Base-by-base conservation (phyloP, 2,797 vertebrate species). In the Epinephelus coioides region DNA sequence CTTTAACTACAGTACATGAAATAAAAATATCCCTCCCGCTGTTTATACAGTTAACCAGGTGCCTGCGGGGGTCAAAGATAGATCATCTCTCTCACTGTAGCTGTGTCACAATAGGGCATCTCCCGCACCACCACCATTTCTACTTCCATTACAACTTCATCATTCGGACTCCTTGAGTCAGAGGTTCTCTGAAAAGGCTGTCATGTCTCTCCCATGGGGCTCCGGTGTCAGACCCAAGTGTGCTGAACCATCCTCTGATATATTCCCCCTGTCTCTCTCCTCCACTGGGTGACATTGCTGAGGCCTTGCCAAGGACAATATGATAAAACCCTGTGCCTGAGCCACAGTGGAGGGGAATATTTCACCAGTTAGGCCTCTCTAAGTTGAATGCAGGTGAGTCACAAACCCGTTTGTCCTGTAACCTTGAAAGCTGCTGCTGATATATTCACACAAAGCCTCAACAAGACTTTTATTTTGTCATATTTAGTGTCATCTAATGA, bases 291-390 rank as follows among this genome's bases (percentile, higher is more conserved):
- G 96, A 96, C 96, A 96, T 97, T 97, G 94, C 87, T 87, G 86
- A 88, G 93, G 92, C 92, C 86, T 87, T 83, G 64, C 88, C 92
- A 97, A 97, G 96, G 96, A 93, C 95, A 67, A 92, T 95, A 96
- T 97, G 96, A 97, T 97, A 86, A 96, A 97, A 95, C 90, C 96
- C 76, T 91, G 89, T 95, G 95, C 94, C 94, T 91, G 91, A 90
- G 87, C 84, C 72, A 85, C 91, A 70, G 73, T 91, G 92, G 94
- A 95, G 91, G 86, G 91, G 94, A 94, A 96, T 95, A 94, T 95
- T 96, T 96, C 96, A 96, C 94, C 66, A 72, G 82, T 85, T 62
- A 76, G 91, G 80, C 81, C 77, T 87, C 89, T 86, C 50, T 47
- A 65, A 81, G 62, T 79, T 50, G 65, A 89, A 83, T 2, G 75